Evolutionary conservation across 2,797 vertebrate species (phyloP).

Genomic region (Tenualosa thibaudeaui): DNA sequence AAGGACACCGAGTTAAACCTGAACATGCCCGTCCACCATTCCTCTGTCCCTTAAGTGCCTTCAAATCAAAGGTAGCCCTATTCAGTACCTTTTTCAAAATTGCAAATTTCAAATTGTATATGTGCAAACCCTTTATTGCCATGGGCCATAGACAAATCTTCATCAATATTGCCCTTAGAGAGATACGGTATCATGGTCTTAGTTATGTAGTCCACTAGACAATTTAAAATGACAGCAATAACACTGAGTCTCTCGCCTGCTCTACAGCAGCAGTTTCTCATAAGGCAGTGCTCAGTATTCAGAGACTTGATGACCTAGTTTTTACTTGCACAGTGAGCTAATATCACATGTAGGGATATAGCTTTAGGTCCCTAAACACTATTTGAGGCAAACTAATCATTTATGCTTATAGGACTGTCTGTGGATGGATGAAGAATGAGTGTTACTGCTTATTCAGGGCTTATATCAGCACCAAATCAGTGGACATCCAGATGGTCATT

Average conservation of each 20-base stretch:
- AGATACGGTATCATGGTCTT: conserved; percentile 5
- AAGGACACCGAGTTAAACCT: conserved; percentile 64
- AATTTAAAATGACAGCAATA: background rate
- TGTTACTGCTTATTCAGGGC: conserved; percentile 18
- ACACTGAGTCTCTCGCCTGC: background rate
- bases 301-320: background rate
- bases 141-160: background rate
- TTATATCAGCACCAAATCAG: conserved; percentile 17
- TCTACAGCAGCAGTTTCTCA: background rate
- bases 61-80: conserved; percentile 58
- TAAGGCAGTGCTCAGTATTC: background rate
- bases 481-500: conserved; percentile 16
- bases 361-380: background rate
- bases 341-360: background rate
- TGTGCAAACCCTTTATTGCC: background rate
- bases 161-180: background rate
- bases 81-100: no score
- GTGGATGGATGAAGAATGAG: background rate
- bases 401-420: conserved; percentile 12
- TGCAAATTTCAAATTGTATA: conserved; percentile 2
- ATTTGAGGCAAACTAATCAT: conserved; percentile 14
- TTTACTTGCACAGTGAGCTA: background rate
- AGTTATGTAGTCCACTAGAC: background rate
- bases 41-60: conserved; percentile 29
- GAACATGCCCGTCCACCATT: conserved; percentile 55